Conservation (phyloP, 2,888 invertebrate genomes). For the Lydus trimaculatus region DNA sequence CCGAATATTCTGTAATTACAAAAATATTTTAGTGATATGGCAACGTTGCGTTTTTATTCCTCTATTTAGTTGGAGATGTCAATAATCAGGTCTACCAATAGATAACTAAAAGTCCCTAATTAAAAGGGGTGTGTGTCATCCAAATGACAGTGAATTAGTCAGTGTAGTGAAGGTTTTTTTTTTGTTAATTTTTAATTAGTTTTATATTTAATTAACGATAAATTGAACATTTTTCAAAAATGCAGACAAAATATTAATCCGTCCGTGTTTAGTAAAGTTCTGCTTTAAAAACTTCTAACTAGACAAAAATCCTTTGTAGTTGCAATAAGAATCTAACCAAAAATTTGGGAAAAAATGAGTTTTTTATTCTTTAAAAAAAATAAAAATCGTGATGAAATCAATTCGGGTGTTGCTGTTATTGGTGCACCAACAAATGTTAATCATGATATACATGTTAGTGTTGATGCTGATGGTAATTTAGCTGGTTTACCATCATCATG, state of each 20-base stretch:
- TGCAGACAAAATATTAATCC: background rate
- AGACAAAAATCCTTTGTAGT: too few species aligned
- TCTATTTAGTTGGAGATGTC: background rate
- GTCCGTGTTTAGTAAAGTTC: background rate
- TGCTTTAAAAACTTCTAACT: too few species aligned
- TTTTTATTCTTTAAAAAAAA: constrained; percentile 19
- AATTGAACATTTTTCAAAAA: background rate
- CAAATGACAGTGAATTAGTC: background rate
- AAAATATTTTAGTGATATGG: too few species aligned
- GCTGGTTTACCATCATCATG: constrained; percentile 88
- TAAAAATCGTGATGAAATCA: constrained; percentile 11
- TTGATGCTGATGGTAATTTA: constrained; percentile 83
- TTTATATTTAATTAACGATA: background rate
- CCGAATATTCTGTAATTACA: too few species aligned
- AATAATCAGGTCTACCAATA: background rate
- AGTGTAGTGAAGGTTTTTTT: background rate
- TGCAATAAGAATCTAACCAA: too few species aligned
- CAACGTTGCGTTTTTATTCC: background rate
- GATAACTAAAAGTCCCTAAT: background rate
- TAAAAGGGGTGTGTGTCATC: background rate
- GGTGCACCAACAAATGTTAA: constrained; percentile 86
- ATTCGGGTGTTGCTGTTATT: constrained; percentile 65
- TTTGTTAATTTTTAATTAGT: background rate
- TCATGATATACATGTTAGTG: constrained; percentile 87
- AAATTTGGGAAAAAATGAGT: constrained; percentile 14